Base-by-base conservation (phyloP, 64 coral and sea anemone species). In the Porites australiensis region DNA sequence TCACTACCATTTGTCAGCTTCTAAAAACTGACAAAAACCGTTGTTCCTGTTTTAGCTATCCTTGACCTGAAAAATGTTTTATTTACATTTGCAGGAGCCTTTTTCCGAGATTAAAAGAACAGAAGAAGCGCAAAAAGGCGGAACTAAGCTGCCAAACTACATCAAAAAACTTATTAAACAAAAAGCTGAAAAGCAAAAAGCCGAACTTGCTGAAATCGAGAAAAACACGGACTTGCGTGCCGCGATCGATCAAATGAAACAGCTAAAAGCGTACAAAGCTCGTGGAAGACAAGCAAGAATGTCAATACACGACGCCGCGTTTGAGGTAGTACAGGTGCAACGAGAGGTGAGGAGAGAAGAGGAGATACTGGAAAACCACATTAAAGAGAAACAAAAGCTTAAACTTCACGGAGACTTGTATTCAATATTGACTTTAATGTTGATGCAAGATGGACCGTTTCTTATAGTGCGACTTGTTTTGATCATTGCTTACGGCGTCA, bases 371-470 rank as follows among this genome's bases (percentile, higher is more conserved):
- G 86, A 92, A 55, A 83, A 96, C 52, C 91, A 95, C 21, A 86
- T 99, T 7, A 93, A 99, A 43, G 77, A 96, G 70, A 93, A 77
- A 23, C 78, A 93, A 15, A 96, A 95, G 48, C 79, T 95, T 70
- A 89, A 87, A 68, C 88, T 96, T 23, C 98, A 99, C 82, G 98
- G 98, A 13, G 98, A 99, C 65, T 79, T 99, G 63, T 99, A 99
- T 27, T 96, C 91, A 1, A 99, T 96, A 11, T 47, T 99, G 46
- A 95, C 94, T 21, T 82, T 95, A 43, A 99, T 99, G 88, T 65
- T 99, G 2, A 99, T 99, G 98, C 94, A 96, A 70, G 98, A 99
- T 51, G 98, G 94, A n/a, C 98, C 98, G 10, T 99, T 99, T 59
- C 64, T 99, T 14, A 88, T 96, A 4, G 90, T 99, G 37, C 88